These are phyloP conservation scores for Hetaerina americana DNA, from an alignment of 1,140 invertebrate species.

Conservation along the genomic window DNA sequence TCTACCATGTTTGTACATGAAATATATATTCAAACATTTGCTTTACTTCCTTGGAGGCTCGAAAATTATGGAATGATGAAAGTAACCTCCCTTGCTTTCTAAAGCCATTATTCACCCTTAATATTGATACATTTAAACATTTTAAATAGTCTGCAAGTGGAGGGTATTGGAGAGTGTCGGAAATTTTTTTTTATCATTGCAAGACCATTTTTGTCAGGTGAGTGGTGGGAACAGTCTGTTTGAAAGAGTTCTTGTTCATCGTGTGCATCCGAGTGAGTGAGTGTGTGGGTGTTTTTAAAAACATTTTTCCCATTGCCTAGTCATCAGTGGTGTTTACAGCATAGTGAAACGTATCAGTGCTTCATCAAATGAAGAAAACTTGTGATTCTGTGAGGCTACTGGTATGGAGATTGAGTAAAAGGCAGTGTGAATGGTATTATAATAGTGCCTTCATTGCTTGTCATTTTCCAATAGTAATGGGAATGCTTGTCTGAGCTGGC, in stretches of 20 bases:
- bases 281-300: neutral
- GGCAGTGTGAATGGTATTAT: neutral
- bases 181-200: neutral
- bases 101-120: no score
- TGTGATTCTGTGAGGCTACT: neutral
- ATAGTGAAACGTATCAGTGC: neutral
- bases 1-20: neutral
- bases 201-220: neutral
- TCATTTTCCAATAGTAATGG: neutral
- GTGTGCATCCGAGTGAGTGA: neutral
- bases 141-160: neutral
- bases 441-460: neutral
- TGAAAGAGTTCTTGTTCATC: no score
- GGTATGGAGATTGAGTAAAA: neutral
- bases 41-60: neutral
- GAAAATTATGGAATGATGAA: no score
- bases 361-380: neutral
- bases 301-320: neutral
- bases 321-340: neutral
- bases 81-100: no score
- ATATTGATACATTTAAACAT: no score
- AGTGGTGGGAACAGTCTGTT: neutral
- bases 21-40: neutral
- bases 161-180: neutral
- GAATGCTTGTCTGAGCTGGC: neutral